Conservation (phyloP, 2,888 invertebrate species). For the Stenodera caucasica region DNA sequence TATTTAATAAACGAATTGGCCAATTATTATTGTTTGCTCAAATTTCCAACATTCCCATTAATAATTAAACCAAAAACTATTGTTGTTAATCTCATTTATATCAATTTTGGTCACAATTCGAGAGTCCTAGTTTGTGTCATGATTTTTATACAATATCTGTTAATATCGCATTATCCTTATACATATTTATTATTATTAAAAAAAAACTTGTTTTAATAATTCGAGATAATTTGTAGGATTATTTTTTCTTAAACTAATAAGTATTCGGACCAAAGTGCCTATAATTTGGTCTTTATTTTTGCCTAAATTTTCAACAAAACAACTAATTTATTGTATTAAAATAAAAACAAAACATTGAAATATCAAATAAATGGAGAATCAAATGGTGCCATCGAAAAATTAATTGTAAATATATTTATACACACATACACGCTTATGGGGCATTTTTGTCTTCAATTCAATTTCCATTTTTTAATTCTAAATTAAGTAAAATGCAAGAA, state of each 20-base stretch:
- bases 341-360: conserved; percentile 9
- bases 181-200: conserved; percentile 19
- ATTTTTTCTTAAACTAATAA: not conserved
- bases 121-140: conserved; percentile 20
- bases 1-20: not conserved
- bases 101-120: conserved; percentile 13
- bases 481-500: not conserved
- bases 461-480: conserved; percentile 35
- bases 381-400: conserved; percentile 49
- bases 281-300: conserved; percentile 41
- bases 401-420: conserved; percentile 45
- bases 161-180: not conserved
- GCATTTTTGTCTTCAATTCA: conserved; percentile 40
- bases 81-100: not conserved
- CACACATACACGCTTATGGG: conserved; percentile 38
- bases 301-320: not conserved
- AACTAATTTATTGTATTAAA: conserved; percentile 22
- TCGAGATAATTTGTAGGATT: conserved; percentile 13
- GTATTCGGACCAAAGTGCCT: conserved; percentile 52
- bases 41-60: not conserved
- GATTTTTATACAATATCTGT: conserved; percentile 10
- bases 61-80: not conserved
- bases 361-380: conserved; percentile 37
- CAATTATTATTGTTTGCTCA: conserved; percentile 6
- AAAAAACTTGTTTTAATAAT: conserved; percentile 19